Percentiles rank a stretch among this genome's conserved stretches.
These are phyloP conservation scores for Cantharis rufa DNA, from an alignment of 2,888 invertebrate species.

Conservation along the genomic window DNA sequence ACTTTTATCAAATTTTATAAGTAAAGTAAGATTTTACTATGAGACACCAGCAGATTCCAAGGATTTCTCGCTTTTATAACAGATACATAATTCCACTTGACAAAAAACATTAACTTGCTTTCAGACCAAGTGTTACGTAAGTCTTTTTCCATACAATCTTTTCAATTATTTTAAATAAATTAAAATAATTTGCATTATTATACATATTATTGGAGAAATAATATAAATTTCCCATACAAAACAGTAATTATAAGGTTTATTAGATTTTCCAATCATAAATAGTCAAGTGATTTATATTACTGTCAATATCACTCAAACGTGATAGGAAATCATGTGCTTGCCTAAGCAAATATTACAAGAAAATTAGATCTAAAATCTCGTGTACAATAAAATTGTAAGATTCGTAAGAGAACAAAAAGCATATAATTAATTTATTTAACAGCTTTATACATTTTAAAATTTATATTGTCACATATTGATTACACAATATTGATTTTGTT, in stretches of 20 bases:
- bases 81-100: no score
- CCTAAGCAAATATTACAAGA: not conserved
- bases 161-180: no score
- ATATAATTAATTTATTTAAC: slow-evolving; percentile 49
- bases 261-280: not conserved
- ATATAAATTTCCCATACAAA: not conserved
- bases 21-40: no score
- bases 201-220: not conserved
- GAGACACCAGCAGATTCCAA: no score
- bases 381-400: not conserved
- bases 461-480: slow-evolving; percentile 55
- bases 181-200: no score
- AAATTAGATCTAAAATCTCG: not conserved
- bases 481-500: slow-evolving; percentile 39
- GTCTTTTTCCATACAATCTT: no score
- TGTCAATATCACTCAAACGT: not conserved
- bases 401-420: slow-evolving; percentile 38
- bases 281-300: not conserved
- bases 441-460: slow-evolving; percentile 43
- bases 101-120: no score
- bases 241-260: not conserved
- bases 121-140: no score
- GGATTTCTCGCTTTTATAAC: no score
- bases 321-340: not conserved
- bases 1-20: no score